Evolutionary conservation across 2,797 vertebrate genomes (phyloP).

Genomic region (Clarias pachynema): DNA sequence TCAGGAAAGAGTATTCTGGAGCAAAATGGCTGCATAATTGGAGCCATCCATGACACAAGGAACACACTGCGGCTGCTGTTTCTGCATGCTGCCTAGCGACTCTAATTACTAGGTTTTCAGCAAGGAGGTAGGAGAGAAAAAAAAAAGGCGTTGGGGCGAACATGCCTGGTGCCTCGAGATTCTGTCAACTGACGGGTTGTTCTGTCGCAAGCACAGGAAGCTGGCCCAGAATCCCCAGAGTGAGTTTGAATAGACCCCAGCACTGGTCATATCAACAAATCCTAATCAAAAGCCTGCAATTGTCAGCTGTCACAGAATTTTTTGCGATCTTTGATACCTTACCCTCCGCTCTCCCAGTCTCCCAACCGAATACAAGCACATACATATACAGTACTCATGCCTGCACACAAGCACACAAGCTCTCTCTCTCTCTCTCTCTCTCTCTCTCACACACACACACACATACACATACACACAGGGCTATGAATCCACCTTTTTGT

Average conservation of each 20-base stretch:
- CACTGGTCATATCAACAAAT: conserved; percentile 81
- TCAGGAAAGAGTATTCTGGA: conserved; percentile 66
- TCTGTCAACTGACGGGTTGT: conserved; percentile 74
- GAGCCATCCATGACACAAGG: conserved; percentile 75
- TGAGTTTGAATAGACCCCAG: conserved; percentile 77
- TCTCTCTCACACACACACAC: not conserved
- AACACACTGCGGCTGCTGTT: conserved; percentile 77
- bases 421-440: not conserved
- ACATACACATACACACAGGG: conserved; percentile 16
- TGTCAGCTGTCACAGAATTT: conserved; percentile 83
- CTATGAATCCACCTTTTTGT: conserved; percentile 20
- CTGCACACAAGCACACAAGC: conserved; percentile 4
- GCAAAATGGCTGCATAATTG: conserved; percentile 83
- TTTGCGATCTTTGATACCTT: conserved; percentile 76
- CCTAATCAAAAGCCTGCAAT: conserved; percentile 83
- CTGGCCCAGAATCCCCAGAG: conserved; percentile 78
- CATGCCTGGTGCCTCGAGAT: conserved; percentile 65
- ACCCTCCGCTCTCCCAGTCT: conserved; percentile 64
- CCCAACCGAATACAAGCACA: conserved; percentile 40
- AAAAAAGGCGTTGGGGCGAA: conserved; percentile 64
- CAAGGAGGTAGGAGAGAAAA: conserved; percentile 62
- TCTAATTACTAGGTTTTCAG: conserved; percentile 79
- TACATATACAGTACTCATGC: conserved; percentile 29
- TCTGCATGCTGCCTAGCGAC: conserved; percentile 76
- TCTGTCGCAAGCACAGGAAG: conserved; percentile 70